Evolutionary conservation across 1,140 invertebrate species (phyloP), one percentile per base, ranked within the genome.

Genomic region (Bombus pascuorum): DNA sequence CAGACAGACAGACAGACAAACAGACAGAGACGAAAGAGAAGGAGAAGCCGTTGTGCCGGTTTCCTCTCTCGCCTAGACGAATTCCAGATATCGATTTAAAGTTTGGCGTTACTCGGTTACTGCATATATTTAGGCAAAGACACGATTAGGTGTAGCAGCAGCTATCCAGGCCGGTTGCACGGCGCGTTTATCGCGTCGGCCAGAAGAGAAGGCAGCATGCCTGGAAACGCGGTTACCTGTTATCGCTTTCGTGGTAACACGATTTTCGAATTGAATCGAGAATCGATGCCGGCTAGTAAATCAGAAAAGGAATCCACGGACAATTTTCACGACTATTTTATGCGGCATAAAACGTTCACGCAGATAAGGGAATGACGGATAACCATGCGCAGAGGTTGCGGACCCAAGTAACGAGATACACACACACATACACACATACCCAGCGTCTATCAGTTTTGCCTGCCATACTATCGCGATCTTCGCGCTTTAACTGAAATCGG

Each of bases 61-160:
- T 22, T 53, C 47, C 82, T 66, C 72, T 44, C 65, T 79, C 28
- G 8, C 34, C 32, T 59, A 77, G 80, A 90, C 71, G 82, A 87
- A 90, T 90, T 79, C 47, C 79, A 68, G 83, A 90, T 90, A 90
- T 90, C 89, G 86, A 91, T 91, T 90, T 90, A 88, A 90, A 91
- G 86, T 90, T 91, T 65, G 80, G 76, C 80, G 79, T 79, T 79
- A 86, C 78, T 89, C 87, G 83, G 70, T 75, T 80, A 81, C 81
- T 32, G 82, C 86, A 83, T 83, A 79, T 75, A 83, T 83, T 83
- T 83, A 68, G 72, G 57, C 83, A 79, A 70, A 71, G 80, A 88
- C 70, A 83, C 83, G 88, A 89, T 89, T 88, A 86, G 70, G 42
- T 62, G 66, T 70, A 79, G 78, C 79, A 39, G 65, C 79, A 76